Evolutionary conservation across 2,113 vertebrate genomes (phyloP), one percentile per base, ranked within the genome.

Genomic region (Dipodomys ordii): DNA sequence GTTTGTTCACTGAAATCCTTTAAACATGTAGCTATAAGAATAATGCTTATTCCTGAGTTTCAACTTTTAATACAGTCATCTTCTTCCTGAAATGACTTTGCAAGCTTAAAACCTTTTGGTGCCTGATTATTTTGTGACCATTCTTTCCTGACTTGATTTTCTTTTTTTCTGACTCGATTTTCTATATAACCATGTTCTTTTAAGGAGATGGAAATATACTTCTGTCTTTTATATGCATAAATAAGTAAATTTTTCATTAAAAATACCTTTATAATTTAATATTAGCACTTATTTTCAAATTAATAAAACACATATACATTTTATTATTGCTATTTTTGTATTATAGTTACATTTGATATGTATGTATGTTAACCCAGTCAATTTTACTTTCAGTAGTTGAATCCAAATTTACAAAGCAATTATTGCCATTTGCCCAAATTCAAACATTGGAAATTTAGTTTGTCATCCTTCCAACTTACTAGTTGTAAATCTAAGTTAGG

Each of bases 351-450:
- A 53, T 60, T 74, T 0, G n/a, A 79, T 67, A 74, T 4, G 35
- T 39, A 39, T 39, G 35, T 39, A 39, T 85, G 6, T 62, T 90
- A 79, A 44, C 0, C 2, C 18, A 32, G 69, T 46, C 2, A 60
- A 10, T 83, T 73, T 73, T 3, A 79, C 32, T 83, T 77, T 49
- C 79, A 86, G 78, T 2, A 71, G 53, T 39, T 67, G 13, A 93
- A 69, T 65, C 4, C 77, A 53, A 35, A n/a, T 9, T 74, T 82
- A 15, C 11, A 73, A 71, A 73, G 69, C 68, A 16, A 23, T 60
- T 11, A 81, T 65, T 91, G 78, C 12, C 46, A 89, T 93, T 89
- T 69, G 60, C 27, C 35, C 3, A 30, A 95, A 96, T 85, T 82
- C 13, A 90, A 90, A 87, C 3, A 60, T 96, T 77, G 32, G 13